phyloP scores from a whole-genome alignment of 2,797 vertebrate genomes.

The Ptychobarbus kaznakovi region DNA sequence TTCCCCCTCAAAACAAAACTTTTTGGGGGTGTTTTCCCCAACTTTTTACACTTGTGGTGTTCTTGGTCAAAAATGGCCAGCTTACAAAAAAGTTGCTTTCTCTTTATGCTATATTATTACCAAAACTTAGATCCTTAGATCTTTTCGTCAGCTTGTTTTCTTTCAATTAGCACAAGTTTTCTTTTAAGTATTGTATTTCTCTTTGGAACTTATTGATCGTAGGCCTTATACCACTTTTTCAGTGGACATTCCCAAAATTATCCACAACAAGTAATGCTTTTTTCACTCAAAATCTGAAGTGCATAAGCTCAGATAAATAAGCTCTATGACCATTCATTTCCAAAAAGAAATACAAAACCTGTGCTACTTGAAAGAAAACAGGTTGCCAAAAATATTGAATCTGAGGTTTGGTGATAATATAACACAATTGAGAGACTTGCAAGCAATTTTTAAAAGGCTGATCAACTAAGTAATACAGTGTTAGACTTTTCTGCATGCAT shows the following conservation, averaged over 20 bases:
- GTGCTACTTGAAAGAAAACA: not conserved
- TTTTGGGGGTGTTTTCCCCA: not conserved
- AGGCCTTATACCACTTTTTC: not conserved
- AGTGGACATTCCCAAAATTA: not conserved
- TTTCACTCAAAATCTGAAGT: not conserved
- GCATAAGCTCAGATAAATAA: not conserved
- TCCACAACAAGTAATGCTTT: not conserved
- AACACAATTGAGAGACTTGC: not conserved
- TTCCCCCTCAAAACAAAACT: not conserved
- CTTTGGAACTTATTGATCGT: not conserved
- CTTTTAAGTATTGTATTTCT: not conserved
- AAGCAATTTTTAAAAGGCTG: not conserved
- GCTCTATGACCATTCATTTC: not conserved
- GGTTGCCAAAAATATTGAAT: not conserved
- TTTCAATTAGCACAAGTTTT: not conserved
- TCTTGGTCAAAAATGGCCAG: not conserved
- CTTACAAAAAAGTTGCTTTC: not conserved
- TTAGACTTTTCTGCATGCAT: not conserved
- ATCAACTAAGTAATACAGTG: not conserved
- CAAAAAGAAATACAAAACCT: not conserved
- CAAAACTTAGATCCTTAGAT: not conserved
- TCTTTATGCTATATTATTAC: not conserved
- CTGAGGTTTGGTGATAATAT: not conserved
- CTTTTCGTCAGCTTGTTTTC: not conserved
- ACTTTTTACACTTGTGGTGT: not conserved